phyloP scores from a whole-genome alignment of 2,888 invertebrate genomes.

The Rhagonycha lutea region DNA sequence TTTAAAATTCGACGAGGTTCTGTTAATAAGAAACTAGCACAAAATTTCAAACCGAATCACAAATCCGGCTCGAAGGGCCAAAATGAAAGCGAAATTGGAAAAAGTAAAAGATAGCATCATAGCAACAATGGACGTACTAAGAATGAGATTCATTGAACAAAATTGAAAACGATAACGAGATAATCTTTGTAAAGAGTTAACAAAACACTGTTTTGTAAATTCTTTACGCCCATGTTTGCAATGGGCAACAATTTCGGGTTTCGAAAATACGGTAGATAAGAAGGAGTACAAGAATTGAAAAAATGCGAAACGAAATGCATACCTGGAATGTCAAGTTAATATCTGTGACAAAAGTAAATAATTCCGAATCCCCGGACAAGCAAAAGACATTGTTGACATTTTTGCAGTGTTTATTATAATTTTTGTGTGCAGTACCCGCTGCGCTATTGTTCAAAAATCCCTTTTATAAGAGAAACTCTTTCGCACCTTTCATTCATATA shows the following conservation, averaged over 20 bases:
- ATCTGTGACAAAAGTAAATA: conserved; percentile 26
- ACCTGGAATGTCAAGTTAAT: conserved; percentile 22
- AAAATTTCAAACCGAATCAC: background rate
- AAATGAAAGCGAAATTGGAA: background rate
- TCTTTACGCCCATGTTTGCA: background rate
- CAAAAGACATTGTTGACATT: conserved; percentile 19
- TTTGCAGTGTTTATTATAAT: conserved; percentile 25
- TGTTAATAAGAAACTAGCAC: too few relatives aligned
- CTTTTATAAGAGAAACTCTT: conserved; percentile 15
- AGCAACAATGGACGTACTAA: too few relatives aligned
- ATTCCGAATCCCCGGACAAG: conserved; percentile 1
- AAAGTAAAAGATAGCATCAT: too few relatives aligned
- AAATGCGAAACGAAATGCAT: conserved; percentile 10
- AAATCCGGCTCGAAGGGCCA: background rate
- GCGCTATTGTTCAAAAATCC: conserved; percentile 22
- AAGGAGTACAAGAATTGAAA: background rate
- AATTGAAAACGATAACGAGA: background rate
- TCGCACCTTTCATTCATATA: conserved; percentile 25
- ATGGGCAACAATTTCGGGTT: background rate
- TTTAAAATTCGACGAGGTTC: too few relatives aligned
- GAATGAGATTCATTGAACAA: background rate
- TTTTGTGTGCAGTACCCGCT: conserved; percentile 16
- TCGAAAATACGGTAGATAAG: background rate
- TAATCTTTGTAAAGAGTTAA: background rate
- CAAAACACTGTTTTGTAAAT: background rate